These are phyloP conservation scores for Hippocampus kuda DNA, from an alignment of 2,797 vertebrate genomes.

Conservation along the genomic window DNA sequence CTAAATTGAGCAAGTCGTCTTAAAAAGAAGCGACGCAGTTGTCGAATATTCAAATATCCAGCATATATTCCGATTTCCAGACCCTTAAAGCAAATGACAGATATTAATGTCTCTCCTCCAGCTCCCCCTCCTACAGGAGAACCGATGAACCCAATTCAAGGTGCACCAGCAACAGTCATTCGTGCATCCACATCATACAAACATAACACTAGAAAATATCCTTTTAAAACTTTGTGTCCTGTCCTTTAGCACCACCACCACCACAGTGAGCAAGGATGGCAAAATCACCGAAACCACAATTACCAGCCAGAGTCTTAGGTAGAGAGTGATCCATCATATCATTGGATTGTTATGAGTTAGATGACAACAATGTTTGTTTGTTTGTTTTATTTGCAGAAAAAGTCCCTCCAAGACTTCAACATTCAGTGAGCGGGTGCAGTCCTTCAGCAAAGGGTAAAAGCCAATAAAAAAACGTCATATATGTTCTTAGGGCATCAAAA, in stretches of 20 bases:
- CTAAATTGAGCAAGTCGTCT: not conserved
- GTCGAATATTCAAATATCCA: not conserved
- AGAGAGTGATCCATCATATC: not conserved
- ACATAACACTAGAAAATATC: not conserved
- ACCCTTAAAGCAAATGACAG: constrained; percentile 1
- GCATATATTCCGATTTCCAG: constrained; percentile 24
- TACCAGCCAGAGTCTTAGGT: constrained; percentile 41
- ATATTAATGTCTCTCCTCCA: not conserved
- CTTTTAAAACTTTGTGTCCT: not conserved
- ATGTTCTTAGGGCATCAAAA: too few species aligned
- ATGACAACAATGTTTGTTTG: not conserved
- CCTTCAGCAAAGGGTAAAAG: constrained; percentile 52
- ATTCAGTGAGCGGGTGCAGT: constrained; percentile 52
- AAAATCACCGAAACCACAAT: constrained; percentile 52
- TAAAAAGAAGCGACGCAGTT: not conserved
- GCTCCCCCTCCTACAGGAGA: not conserved
- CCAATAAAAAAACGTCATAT: not conserved
- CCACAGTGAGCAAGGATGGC: constrained; percentile 39
- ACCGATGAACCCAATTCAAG: constrained; percentile 41
- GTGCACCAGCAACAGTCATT: constrained; percentile 27
- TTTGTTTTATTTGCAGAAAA: constrained; percentile 16
- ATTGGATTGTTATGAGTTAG: not conserved
- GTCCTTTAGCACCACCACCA: constrained; percentile 47
- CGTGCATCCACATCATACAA: not conserved
- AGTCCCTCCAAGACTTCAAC: constrained; percentile 29